Base-by-base conservation (phyloP, 2,888 invertebrate genomes). In the Drosophila putrida region DNA sequence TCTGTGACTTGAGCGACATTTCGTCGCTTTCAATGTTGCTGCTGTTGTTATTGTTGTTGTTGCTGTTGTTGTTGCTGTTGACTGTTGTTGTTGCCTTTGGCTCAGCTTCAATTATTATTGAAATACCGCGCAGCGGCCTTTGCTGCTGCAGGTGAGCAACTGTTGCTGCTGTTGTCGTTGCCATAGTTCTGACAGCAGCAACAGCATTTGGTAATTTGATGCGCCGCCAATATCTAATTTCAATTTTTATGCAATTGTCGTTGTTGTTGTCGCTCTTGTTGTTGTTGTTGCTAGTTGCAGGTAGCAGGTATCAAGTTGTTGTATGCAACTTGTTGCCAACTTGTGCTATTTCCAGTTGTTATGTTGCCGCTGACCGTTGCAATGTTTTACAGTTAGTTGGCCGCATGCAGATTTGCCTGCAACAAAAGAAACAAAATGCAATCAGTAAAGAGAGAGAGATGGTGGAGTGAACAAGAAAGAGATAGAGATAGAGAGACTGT, bases 31-130 rank as follows among this genome's bases (percentile, higher is more conserved):
- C 64, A 65, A 78, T 75, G 72, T 75, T 73, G 62, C 28, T 75
- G 69, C 20, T 44, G 60, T 9, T 44, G 59, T 11, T 50, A 50
- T 36, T 58, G 65, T 8, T 59, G 64, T 39, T 65, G 41, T 41
- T 27, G 61, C n/a, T 71, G 57, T 27, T 44, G 50, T 49, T 49
- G 69, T 13, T 47, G 57, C 41, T 64, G 49, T 38, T 15, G 60
- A 41, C 33, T 15, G 60, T 35, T 73, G 46, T 57, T 58, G 49
- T 43, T 57, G 75, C 46, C 57, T 74, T 54, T 10, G 59, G 59
- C 59, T 78, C 81, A 63, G 88, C 70, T 85, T 82, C 80, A 74
- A 88, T 83, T 80, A 83, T 82, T 85, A 83, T 88, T 59, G 88
- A 85, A 82, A 82, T 84, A 73, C 88, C 82, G 82, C 82, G 79